phyloP scores from a whole-genome alignment of 2,888 invertebrate species.

The Ceratothoa steindachneri region DNA sequence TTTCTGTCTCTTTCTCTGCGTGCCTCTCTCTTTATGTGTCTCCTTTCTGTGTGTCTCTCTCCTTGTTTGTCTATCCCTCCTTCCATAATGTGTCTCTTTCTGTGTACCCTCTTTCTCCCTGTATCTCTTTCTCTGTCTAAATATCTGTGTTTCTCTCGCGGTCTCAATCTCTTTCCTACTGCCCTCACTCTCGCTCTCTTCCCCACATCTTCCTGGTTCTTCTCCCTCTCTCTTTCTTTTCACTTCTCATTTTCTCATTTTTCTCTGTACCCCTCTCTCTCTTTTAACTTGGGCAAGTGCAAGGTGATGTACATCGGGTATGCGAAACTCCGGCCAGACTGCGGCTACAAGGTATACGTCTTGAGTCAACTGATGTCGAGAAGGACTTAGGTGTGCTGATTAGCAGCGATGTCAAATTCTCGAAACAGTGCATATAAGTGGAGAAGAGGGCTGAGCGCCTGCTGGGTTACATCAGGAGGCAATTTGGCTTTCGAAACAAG shows the following conservation, averaged over 20 bases:
- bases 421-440: conserved; percentile 7
- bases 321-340: neutral
- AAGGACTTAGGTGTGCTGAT: neutral
- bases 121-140: conserved; percentile 19
- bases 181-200: neutral
- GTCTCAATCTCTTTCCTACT: neutral
- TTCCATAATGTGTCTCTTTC: neutral
- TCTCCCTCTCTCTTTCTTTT: neutral
- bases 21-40: conserved; percentile 3
- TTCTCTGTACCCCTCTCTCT: neutral
- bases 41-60: neutral
- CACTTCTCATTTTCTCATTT: neutral
- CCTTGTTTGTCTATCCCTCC: too few relatives aligned
- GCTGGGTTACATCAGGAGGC: neutral
- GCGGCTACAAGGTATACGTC: neutral
- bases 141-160: neutral
- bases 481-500: conserved; percentile 7
- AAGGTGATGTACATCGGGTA: conserved; percentile 10
- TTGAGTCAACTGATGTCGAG: neutral
- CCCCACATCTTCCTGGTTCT: neutral
- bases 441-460: neutral
- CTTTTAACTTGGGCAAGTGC: conserved; percentile 10
- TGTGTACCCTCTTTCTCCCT: conserved; percentile 14
- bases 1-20: neutral
- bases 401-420: neutral